Base-by-base conservation (phyloP, 2,888 invertebrate genomes). In the Epinotia nisella region DNA sequence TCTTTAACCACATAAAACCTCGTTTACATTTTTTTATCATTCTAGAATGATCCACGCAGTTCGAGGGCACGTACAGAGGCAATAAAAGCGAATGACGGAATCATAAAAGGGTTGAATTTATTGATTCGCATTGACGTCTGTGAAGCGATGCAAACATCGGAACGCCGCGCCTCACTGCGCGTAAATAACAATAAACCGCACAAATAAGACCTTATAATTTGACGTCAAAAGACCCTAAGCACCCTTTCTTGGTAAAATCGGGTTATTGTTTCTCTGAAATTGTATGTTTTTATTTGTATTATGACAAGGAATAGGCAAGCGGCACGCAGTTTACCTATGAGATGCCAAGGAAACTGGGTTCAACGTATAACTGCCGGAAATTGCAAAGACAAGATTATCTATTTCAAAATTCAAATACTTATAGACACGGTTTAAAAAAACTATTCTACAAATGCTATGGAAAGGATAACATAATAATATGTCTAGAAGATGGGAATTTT, bases 51-150 rank as follows among this genome's bases (percentile, higher is more conserved):
- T 91, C 89, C 90, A 88, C 88, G 86, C 85, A 82, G 49, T 72
- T 55, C 60, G 55, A 85, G 83, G 84, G 83, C 89, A 88, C 90
- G 89, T 90, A 90, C 85, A 85, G 81, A 79, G 75, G 80, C 85
- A 88, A 92, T 93, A 92, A 92, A 92, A 91, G 76, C 82, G 86
- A 91, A 92, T 89, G 91, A 87, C 87, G 86, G 87, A 88, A 89
- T 90, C 90, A 86, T 92, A 92, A 91, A 92, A 91, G 87, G 90
- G 90, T 90, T 91, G 88, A 91, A 91, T 92, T 91, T 91, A 92
- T 92, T 91, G 90, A 91, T 90, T 91, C 88, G 80, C 86, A 90
- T 90, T 88, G 90, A 87, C 88, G 85, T 66, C 55, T 66, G 56
- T 21, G 66, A 56, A 66, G 55, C 55, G 55, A 90, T 73, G 74